phyloP scores from a whole-genome alignment of 2,797 vertebrate species.

The Zonotrichia albicollis region DNA sequence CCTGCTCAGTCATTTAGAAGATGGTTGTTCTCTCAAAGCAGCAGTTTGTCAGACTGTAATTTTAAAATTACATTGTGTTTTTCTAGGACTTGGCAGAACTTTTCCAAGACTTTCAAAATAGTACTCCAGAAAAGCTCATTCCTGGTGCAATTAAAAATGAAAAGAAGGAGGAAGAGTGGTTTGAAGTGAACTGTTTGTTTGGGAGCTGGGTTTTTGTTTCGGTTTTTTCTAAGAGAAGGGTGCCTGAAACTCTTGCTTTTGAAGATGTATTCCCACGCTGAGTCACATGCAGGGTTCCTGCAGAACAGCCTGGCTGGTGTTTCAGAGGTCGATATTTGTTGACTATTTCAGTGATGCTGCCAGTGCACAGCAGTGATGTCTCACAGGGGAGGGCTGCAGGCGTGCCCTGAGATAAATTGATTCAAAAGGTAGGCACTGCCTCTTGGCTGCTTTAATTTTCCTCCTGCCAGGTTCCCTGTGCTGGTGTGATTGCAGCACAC shows the following conservation, averaged over 20 bases:
- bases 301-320: neutral
- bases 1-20: slow-evolving; percentile 25
- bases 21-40: neutral
- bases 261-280: slow-evolving; percentile 29
- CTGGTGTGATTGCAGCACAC: neutral
- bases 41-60: slow-evolving; percentile 51
- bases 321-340: slow-evolving; percentile 16
- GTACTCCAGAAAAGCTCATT: slow-evolving; percentile 2
- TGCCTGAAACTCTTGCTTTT: slow-evolving; percentile 38
- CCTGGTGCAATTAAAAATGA: slow-evolving; percentile 15
- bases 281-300: neutral
- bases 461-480: neutral
- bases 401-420: neutral
- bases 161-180: slow-evolving; percentile 20
- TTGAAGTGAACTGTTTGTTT: slow-evolving; percentile 16
- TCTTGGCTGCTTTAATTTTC: slow-evolving; percentile 7
- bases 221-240: neutral
- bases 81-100: slow-evolving; percentile 48
- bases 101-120: slow-evolving; percentile 28
- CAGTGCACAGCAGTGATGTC: neutral
- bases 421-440: neutral
- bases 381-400: neutral
- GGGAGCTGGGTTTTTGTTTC: neutral
- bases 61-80: slow-evolving; percentile 50
- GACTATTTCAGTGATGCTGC: neutral